Conservation (phyloP, 2,888 invertebrate species). For the Tillus elongatus region DNA sequence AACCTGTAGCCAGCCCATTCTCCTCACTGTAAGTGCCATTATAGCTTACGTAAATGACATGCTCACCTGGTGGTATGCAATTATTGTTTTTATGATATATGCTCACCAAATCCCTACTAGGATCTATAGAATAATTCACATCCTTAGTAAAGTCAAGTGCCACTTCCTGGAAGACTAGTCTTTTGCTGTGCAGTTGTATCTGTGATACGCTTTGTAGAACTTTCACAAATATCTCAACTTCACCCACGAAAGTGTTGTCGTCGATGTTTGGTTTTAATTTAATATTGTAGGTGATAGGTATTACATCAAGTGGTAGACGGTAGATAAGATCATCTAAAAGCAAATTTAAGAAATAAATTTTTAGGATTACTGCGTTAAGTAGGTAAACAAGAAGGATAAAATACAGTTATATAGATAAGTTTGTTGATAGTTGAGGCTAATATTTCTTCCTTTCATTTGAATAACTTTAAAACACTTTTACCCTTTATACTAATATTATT, state of each 20-base stretch:
- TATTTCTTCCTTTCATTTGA: too few species aligned
- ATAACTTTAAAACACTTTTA: too few species aligned
- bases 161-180: conserved; percentile 9
- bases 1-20: too few species aligned
- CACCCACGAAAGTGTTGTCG: conserved; percentile 10
- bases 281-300: conserved; percentile 7
- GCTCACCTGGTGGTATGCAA: conserved; percentile 9
- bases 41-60: conserved; percentile 9
- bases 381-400: too few species aligned
- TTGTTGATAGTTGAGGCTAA: too few species aligned
- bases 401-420: too few species aligned
- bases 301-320: conserved; percentile 10
- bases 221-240: conserved; percentile 8
- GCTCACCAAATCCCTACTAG: conserved; percentile 9
- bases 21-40: conserved; percentile 8
- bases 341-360: neutral
- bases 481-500: too few species aligned
- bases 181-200: conserved; percentile 10
- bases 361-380: neutral
- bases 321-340: conserved; percentile 9
- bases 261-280: conserved; percentile 11
- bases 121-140: conserved; percentile 4
- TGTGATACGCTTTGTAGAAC: conserved; percentile 7
- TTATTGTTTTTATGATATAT: conserved; percentile 11
- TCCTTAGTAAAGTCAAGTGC: conserved; percentile 8